phyloP scores from a whole-genome alignment of 2,797 vertebrate species.

The Benthosema pterotum region DNA sequence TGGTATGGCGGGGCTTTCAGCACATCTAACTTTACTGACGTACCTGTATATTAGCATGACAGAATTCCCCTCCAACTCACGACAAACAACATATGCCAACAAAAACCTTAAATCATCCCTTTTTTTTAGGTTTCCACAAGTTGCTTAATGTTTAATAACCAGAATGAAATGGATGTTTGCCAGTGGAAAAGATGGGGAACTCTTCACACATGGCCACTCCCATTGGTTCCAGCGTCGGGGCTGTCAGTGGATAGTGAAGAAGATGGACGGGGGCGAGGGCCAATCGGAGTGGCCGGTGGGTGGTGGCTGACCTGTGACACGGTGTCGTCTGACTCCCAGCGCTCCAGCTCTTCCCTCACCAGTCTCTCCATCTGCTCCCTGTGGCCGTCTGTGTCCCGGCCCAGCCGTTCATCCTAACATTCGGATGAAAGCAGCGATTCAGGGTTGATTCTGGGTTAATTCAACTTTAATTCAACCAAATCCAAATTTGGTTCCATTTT shows the following conservation, averaged over 20 bases:
- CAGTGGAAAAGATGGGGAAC: not conserved
- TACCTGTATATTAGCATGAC: slow-evolving; percentile 16
- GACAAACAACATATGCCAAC: not conserved
- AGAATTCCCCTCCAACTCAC: slow-evolving; percentile 9
- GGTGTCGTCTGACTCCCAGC: slow-evolving; percentile 92
- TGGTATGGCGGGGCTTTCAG: slow-evolving; percentile 24
- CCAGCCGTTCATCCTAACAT: slow-evolving; percentile 88
- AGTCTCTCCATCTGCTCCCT: slow-evolving; percentile 93
- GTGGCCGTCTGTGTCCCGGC: slow-evolving; percentile 87
- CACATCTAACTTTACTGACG: slow-evolving; percentile 5
- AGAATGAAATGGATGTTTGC: slow-evolving; percentile 24
- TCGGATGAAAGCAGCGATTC: slow-evolving; percentile 2
- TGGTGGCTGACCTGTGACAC: slow-evolving; percentile 88
- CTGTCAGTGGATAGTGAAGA: slow-evolving; percentile 91
- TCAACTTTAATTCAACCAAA: too few species aligned
- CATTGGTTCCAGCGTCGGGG: slow-evolving; percentile 72
- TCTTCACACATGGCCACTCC: slow-evolving; percentile 76
- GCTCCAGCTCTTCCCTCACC: slow-evolving; percentile 92
- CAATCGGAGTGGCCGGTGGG: slow-evolving; percentile 77
- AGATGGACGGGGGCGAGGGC: slow-evolving; percentile 82
- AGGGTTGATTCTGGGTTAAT: too few species aligned
- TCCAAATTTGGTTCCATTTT: too few species aligned
- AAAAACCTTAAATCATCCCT: slow-evolving; percentile 15
- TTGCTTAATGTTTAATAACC: slow-evolving; percentile 24
- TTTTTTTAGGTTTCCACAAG: slow-evolving; percentile 5